These are phyloP conservation scores for Poeciliopsis presidionis DNA, from an alignment of 2,797 vertebrate species.

Conservation along the genomic window DNA sequence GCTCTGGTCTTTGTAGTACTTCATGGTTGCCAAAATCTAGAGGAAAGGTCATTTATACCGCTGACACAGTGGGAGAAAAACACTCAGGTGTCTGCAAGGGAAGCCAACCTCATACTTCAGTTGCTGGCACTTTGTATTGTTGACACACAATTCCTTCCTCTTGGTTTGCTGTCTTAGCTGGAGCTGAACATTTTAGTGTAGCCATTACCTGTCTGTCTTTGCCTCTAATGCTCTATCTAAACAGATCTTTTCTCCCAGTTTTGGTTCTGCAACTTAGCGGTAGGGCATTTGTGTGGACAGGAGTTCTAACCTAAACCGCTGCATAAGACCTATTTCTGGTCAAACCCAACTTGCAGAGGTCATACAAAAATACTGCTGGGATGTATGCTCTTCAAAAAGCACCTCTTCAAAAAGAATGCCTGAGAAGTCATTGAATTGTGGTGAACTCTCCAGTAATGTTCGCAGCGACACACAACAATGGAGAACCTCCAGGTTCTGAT, in stretches of 20 bases:
- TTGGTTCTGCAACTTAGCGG: constrained; percentile 8
- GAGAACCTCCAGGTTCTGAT: no score
- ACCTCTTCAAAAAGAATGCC: background rate
- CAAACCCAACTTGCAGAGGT: constrained; percentile 52
- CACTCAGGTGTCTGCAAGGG: constrained; percentile 57
- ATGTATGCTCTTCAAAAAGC: background rate
- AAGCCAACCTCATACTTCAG: constrained; percentile 45
- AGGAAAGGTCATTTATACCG: constrained; percentile 70
- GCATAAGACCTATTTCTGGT: constrained; percentile 43
- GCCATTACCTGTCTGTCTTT: constrained; percentile 4
- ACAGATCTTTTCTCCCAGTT: constrained; percentile 14
- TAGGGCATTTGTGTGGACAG: constrained; percentile 11
- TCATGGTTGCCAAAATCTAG: constrained; percentile 61
- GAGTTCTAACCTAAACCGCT: constrained; percentile 2
- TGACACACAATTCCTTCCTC: constrained; percentile 37
- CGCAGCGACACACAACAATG: no score
- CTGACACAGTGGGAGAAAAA: constrained; percentile 46
- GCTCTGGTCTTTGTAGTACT: constrained; percentile 60
- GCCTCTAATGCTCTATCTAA: constrained; percentile 1
- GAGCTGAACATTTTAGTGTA: constrained; percentile 11
- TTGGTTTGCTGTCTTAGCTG: constrained; percentile 34
- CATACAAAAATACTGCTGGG: constrained; percentile 10
- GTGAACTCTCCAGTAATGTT: background rate
- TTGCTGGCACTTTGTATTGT: constrained; percentile 38
- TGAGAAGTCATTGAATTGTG: background rate